Evolutionary conservation across 2,113 vertebrate species (phyloP).

Genomic region (Clarias gariepinus): DNA sequence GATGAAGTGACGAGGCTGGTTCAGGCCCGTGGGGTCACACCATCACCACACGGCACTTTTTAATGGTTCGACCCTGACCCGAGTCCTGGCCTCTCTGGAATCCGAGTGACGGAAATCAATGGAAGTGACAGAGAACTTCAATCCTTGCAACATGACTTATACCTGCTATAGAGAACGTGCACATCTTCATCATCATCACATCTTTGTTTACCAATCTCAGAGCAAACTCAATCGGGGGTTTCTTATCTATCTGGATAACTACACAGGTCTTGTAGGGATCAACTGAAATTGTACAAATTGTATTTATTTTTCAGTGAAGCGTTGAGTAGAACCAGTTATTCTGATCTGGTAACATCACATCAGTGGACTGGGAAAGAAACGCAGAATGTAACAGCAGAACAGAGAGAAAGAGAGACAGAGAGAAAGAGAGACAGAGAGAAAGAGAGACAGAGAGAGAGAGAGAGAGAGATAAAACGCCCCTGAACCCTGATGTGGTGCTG

Average conservation of each 20-base stretch:
- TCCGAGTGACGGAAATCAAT: too few species aligned
- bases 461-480: background rate
- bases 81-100: too few species aligned
- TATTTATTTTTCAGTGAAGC: too few species aligned
- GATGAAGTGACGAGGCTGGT: too few species aligned
- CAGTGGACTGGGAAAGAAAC: too few species aligned
- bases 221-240: background rate
- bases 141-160: background rate
- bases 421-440: too few species aligned
- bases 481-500: slow-evolving; percentile 20
- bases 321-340: too few species aligned
- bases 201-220: background rate
- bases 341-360: background rate
- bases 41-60: too few species aligned
- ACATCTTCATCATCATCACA: background rate
- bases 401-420: background rate
- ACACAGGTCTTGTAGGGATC: background rate
- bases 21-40: too few species aligned
- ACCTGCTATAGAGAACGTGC: background rate
- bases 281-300: background rate
- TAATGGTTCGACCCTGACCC: too few species aligned
- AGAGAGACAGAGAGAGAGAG: too few species aligned
- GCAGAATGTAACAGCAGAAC: background rate
- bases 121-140: too few species aligned
- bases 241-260: background rate